Conservation (phyloP, 2,797 vertebrate genomes). For the Periophthalmus magnuspinnatus region DNA sequence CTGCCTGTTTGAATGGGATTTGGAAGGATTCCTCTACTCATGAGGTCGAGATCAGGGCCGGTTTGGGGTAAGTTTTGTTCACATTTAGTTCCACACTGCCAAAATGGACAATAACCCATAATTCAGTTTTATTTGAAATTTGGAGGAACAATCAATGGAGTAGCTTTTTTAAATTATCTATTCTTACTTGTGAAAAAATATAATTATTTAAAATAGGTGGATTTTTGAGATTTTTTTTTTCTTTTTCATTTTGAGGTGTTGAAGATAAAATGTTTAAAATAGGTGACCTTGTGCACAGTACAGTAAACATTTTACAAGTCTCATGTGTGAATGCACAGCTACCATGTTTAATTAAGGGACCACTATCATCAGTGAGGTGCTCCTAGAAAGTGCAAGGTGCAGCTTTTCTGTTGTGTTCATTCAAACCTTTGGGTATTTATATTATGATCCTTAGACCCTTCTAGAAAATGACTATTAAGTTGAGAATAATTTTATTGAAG, state of each 20-base stretch:
- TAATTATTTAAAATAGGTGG: constrained; percentile 12
- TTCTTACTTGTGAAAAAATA: constrained; percentile 10
- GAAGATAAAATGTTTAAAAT: neutral
- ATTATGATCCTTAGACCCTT: too few species aligned
- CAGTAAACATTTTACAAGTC: constrained; percentile 65
- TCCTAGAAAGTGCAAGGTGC: constrained; percentile 34
- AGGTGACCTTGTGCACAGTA: constrained; percentile 48
- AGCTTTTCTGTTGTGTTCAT: constrained; percentile 27
- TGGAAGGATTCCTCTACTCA: constrained; percentile 76
- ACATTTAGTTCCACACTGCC: constrained; percentile 65
- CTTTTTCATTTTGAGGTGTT: constrained; percentile 8
- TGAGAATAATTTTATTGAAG: neutral
- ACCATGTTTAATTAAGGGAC: constrained; percentile 69
- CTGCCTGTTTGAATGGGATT: constrained; percentile 70
- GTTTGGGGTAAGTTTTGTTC: constrained; percentile 75
- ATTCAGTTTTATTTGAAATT: constrained; percentile 58
- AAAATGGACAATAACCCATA: constrained; percentile 65
- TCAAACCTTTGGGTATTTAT: neutral
- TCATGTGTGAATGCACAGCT: constrained; percentile 67
- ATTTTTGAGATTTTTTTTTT: too few species aligned
- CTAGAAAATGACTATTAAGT: neutral
- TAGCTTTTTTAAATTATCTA: constrained; percentile 24
- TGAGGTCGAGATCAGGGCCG: constrained; percentile 59
- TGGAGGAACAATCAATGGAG: constrained; percentile 28
- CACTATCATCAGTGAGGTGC: constrained; percentile 64